These are phyloP conservation scores for Deroplatys truncata DNA, from an alignment of 2,888 invertebrate genomes.

Conservation along the genomic window DNA sequence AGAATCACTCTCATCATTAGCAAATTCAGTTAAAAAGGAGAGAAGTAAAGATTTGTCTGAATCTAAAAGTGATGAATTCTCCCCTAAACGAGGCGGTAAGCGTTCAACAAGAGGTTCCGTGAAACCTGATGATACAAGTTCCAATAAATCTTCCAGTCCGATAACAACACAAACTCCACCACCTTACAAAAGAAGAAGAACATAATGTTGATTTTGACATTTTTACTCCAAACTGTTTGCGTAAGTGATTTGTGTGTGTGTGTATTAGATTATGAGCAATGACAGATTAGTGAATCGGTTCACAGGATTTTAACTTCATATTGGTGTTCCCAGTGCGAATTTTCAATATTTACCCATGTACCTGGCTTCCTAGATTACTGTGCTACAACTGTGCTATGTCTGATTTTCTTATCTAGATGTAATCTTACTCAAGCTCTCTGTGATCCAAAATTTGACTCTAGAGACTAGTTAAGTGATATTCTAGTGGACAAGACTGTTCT, in stretches of 20 bases:
- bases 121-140: constrained; percentile 43
- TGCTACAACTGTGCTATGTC: background rate
- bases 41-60: constrained; percentile 16
- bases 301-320: background rate
- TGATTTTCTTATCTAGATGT: background rate
- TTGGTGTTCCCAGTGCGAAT: background rate
- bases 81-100: constrained; percentile 34
- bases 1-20: background rate
- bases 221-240: background rate
- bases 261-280: background rate
- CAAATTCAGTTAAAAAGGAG: constrained; percentile 17
- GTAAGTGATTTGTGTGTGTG: background rate
- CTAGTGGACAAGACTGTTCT: background rate
- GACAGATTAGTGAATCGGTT: background rate
- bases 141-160: constrained; percentile 28
- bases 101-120: constrained; percentile 46
- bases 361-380: background rate
- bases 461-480: background rate
- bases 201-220: background rate
- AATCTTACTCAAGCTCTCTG: background rate
- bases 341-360: background rate
- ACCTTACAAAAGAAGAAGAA: constrained; percentile 22
- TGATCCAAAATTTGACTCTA: background rate
- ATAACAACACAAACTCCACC: constrained; percentile 20
- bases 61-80: constrained; percentile 15